Conservation (phyloP, 1,140 invertebrate species). For the Gonatopus flavifemur region DNA sequence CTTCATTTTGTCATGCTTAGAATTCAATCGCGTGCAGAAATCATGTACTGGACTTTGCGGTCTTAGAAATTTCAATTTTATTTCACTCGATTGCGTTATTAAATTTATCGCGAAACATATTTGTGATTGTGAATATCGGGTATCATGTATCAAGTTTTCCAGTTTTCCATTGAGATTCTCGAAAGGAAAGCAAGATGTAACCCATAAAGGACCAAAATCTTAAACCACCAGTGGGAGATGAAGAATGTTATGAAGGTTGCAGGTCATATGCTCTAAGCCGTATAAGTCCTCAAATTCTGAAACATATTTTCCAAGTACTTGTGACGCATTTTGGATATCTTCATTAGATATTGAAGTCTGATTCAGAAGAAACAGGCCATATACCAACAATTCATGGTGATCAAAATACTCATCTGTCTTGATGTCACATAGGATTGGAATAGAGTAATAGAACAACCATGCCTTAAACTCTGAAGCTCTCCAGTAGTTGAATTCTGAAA, state of each 20-base stretch:
- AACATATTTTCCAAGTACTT: constrained; percentile 13
- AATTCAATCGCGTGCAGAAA: neutral
- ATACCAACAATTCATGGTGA: constrained; percentile 21
- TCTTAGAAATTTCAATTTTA: neutral
- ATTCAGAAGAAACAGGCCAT: constrained; percentile 14
- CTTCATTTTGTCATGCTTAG: neutral
- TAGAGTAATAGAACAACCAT: constrained; percentile 11
- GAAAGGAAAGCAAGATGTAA: constrained; percentile 22
- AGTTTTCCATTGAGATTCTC: constrained; percentile 25
- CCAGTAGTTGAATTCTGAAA: constrained; percentile 18
- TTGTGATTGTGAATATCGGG: constrained; percentile 16
- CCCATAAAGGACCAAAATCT: constrained; percentile 18
- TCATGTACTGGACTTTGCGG: neutral
- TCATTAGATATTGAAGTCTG: constrained; percentile 13
- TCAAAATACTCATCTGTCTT: constrained; percentile 14
- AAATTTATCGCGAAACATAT: constrained; percentile 7
- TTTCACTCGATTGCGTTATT: neutral
- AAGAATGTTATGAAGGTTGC: constrained; percentile 19
- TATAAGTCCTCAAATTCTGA: constrained; percentile 17
- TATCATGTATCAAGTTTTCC: constrained; percentile 14
- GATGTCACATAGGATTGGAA: constrained; percentile 9
- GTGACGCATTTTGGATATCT: constrained; percentile 1
- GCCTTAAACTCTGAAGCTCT: too few species aligned
- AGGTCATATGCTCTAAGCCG: constrained; percentile 10
- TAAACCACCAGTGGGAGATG: constrained; percentile 16